Conservation (phyloP, 2,888 invertebrate species). For the Oegoconia quadripuncta region DNA sequence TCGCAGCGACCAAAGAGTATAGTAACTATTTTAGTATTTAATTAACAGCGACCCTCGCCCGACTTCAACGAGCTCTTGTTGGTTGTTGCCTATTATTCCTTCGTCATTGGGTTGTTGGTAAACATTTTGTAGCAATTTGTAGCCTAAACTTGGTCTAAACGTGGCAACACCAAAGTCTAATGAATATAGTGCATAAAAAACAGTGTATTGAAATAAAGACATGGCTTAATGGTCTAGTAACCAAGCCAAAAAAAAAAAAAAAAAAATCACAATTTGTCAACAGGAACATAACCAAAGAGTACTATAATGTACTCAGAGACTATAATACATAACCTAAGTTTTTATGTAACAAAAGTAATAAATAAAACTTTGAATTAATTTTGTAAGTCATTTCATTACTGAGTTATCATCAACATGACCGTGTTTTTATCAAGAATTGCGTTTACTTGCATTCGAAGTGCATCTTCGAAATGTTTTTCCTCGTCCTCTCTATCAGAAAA, state of each 20-base stretch:
- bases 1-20: too few relatives aligned
- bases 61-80: too few relatives aligned
- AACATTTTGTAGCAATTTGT: too few relatives aligned
- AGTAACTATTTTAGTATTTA: too few relatives aligned
- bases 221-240: not conserved
- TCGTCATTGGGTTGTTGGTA: too few relatives aligned
- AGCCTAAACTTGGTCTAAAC: too few relatives aligned
- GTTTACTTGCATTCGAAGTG: constrained; percentile 35
- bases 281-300: constrained; percentile 21
- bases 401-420: constrained; percentile 41
- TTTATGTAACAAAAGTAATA: constrained; percentile 20
- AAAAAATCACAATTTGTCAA: constrained; percentile 2
- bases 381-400: constrained; percentile 5
- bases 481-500: constrained; percentile 26
- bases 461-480: constrained; percentile 31
- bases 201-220: not conserved
- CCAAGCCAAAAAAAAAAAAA: not conserved
- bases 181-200: too few relatives aligned
- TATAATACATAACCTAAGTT: constrained; percentile 42
- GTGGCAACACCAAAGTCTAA: too few relatives aligned
- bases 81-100: too few relatives aligned
- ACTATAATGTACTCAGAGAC: too few relatives aligned
- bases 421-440: constrained; percentile 65
- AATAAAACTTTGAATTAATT: constrained; percentile 3
- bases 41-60: too few relatives aligned